Evolutionary conservation across 1,140 invertebrate genomes (phyloP), one percentile per base, ranked within the genome.

Genomic region (Euglossa dilemma): DNA sequence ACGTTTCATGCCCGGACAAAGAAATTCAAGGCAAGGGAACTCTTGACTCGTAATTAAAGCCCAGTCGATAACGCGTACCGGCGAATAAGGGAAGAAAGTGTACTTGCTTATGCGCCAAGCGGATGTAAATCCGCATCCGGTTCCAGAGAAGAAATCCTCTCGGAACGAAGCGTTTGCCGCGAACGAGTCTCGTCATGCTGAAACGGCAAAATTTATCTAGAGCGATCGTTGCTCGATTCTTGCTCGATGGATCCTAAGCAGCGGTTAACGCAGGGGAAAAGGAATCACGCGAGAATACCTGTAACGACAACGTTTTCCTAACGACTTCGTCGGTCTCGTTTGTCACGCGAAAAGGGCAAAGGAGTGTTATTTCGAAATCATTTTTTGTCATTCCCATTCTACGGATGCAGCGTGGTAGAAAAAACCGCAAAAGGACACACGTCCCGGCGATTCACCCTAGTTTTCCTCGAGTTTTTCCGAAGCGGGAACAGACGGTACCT

Each of bases 11-110:
- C 8, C 20, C 54, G 52, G 20, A 81, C 80, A 81, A 81, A 66
- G 72, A 36, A 57, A 47, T 47, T 43, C 61, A 18, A 66, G 20
- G 57, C 71, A 63, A 57, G 28, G 18, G 47, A 64, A 18, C 80
- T 52, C 80, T 76, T 74, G 70, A 73, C 64, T 61, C 64, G 71
- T 84, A 77, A 88, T 88, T 85, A 85, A 85, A 83, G 72, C 63
- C 74, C 57, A 74, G 72, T 75, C 71, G 66, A 75, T 75, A 64
- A 56, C 9, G 66, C 9, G 20, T 23, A 14, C 14, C 56, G 8
- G 25, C 23, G 71, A 59, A 20, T 45, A 43, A 57, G 23, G 2
- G 23, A 25, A 23, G 36, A 23, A 70, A 70, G 16, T 36, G 25
- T 25, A 36, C 36, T 36, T 36, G 36, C 36, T 36, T 36, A 11